Conservation (phyloP, 2,113 vertebrate species). For the Cynoglossus semilaevis region DNA sequence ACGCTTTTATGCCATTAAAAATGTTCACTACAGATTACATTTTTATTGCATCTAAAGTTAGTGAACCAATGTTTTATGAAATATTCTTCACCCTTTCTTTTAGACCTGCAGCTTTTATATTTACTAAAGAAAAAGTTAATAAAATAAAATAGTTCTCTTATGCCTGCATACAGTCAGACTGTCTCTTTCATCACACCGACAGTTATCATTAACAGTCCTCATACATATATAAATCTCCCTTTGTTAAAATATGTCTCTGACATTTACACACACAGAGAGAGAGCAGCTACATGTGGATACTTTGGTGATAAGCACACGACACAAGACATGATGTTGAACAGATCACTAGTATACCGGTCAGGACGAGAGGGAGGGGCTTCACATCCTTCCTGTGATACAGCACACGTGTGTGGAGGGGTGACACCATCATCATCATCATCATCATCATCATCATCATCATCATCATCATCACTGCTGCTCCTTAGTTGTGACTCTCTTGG, state of each 20-base stretch:
- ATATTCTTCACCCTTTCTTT: constrained; percentile 11
- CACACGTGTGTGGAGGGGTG: constrained; percentile 16
- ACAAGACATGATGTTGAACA: constrained; percentile 26
- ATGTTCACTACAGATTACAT: too few relatives aligned
- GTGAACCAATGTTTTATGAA: constrained; percentile 16
- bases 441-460: constrained; percentile 7
- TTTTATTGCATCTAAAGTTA: too few relatives aligned
- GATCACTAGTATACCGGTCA: constrained; percentile 33
- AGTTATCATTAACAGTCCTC: constrained; percentile 26
- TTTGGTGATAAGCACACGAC: constrained; percentile 59
- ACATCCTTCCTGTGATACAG: constrained; percentile 27
- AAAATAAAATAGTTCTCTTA: constrained; percentile 32
- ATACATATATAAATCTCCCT: constrained; percentile 28
- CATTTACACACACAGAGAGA: constrained; percentile 42
- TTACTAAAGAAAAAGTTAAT: constrained; percentile 30
- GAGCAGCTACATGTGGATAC: constrained; percentile 19
- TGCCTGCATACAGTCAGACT: constrained; percentile 29
- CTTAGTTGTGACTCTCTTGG: constrained; percentile 81
- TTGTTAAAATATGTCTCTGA: constrained; percentile 48
- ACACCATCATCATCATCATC: constrained; percentile 18
- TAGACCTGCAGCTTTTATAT: constrained; percentile 28
- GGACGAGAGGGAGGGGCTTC: constrained; percentile 13
- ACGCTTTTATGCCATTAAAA: too few relatives aligned
- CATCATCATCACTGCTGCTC: constrained; percentile 64
- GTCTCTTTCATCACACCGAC: constrained; percentile 12